These are phyloP conservation scores for Elephas maximus DNA, from an alignment of 2,113 vertebrate species.

Conservation along the genomic window DNA sequence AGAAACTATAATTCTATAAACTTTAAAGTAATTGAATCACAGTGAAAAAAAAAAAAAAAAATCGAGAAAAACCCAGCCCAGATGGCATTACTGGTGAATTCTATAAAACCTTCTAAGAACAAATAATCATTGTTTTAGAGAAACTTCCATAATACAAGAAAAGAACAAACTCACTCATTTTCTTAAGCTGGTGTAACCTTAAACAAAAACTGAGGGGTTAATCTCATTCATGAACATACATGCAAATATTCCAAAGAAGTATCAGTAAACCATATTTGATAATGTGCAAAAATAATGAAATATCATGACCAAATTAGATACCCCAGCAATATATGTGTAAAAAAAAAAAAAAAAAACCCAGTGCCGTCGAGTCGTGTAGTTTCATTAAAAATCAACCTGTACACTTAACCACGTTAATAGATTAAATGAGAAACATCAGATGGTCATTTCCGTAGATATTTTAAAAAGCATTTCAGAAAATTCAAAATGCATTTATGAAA, in stretches of 20 bases:
- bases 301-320: background rate
- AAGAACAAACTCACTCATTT: background rate
- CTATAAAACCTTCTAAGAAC: background rate
- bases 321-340: background rate
- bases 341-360: too few relatives aligned
- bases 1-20: background rate
- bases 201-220: background rate
- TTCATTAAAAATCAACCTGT: slow-evolving; percentile 8
- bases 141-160: background rate
- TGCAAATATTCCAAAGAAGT: background rate
- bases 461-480: background rate
- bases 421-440: background rate
- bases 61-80: background rate
- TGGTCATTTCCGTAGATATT: background rate
- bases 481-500: background rate
- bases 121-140: background rate
- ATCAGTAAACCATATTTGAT: background rate
- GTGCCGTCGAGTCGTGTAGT: background rate
- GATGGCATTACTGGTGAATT: background rate
- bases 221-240: background rate
- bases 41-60: background rate
- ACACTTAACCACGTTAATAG: background rate
- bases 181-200: background rate
- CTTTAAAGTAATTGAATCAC: background rate
- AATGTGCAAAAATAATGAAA: background rate